phyloP scores from a whole-genome alignment of 2,888 invertebrate genomes.

The Creontiades dilutus region DNA sequence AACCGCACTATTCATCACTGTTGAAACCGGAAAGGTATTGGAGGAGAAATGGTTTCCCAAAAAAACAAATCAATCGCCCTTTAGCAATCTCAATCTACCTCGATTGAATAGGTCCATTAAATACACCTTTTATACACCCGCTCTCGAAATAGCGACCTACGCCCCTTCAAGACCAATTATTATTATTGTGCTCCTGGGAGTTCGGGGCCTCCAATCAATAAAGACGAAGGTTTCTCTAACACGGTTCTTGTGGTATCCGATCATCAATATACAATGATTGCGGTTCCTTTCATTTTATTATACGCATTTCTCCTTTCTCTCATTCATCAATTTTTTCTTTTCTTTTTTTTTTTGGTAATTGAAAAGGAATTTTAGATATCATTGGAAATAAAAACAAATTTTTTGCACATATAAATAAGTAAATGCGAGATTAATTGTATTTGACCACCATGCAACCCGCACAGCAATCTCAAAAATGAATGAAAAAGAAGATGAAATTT shows the following conservation, averaged over 20 bases:
- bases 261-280: not conserved
- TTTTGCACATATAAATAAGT: too few species aligned
- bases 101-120: slow-evolving; percentile 23
- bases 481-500: too few species aligned
- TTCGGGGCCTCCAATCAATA: slow-evolving; percentile 9
- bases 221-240: not conserved
- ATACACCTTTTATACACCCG: slow-evolving; percentile 19
- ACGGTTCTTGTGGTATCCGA: not conserved
- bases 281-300: not conserved
- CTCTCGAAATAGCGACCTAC: not conserved
- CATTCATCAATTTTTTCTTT: too few species aligned
- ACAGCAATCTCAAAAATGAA: too few species aligned
- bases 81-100: not conserved
- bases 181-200: slow-evolving; percentile 10
- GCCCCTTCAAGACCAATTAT: slow-evolving; percentile 22
- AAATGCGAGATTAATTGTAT: too few species aligned
- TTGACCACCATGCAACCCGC: too few species aligned
- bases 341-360: too few species aligned
- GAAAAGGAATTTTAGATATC: too few species aligned
- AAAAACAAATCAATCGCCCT: slow-evolving; percentile 26
- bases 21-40: too few species aligned
- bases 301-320: too few species aligned
- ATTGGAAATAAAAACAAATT: too few species aligned
- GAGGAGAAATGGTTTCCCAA: not conserved
- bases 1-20: too few species aligned